A percentile compares a stretch with the other conserved stretches of the same genome.
Evolutionary conservation across 2,888 invertebrate genomes (phyloP).

Genomic region (Brachynemurus nebulosus): DNA sequence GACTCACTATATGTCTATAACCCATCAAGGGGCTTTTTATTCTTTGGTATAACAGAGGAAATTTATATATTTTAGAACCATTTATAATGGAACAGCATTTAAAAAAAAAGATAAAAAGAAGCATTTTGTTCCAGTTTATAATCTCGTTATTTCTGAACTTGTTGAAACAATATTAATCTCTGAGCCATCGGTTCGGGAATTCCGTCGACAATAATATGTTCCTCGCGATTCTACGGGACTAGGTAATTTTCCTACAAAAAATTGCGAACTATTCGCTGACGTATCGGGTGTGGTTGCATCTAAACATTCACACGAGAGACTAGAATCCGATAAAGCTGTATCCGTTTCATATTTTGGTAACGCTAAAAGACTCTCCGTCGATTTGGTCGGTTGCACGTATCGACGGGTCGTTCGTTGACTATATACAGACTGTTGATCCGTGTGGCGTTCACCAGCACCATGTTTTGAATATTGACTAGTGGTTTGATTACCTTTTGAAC

Average conservation of each 20-base stretch:
- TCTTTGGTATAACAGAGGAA: too few relatives aligned
- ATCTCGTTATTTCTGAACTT: conserved; percentile 56
- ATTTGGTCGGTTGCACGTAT: conserved; percentile 55
- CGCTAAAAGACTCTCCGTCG: conserved; percentile 64
- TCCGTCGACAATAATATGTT: conserved; percentile 30
- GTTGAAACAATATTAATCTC: conserved; percentile 40
- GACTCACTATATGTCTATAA: too few relatives aligned
- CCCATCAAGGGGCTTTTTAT: too few relatives aligned
- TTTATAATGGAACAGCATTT: too few relatives aligned
- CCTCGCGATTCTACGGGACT: conserved; percentile 32
- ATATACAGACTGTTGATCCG: conserved; percentile 26
- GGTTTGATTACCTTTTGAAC: conserved; percentile 22
- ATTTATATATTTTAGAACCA: too few relatives aligned
- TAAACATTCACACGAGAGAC: conserved; percentile 57
- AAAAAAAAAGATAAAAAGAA: too few relatives aligned
- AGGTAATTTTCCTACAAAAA: conserved; percentile 27
- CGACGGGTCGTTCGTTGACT: conserved; percentile 18
- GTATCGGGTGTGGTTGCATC: conserved; percentile 26
- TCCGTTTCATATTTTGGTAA: conserved; percentile 47
- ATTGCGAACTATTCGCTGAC: conserved; percentile 23
- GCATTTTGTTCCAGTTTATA: conserved; percentile 32
- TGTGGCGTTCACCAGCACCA: conserved; percentile 31
- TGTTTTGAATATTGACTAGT: conserved; percentile 31
- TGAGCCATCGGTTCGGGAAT: conserved; percentile 36
- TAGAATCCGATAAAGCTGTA: conserved; percentile 48